These are phyloP conservation scores for Julus scanicus DNA, from an alignment of 2,888 invertebrate species.

Conservation along the genomic window DNA sequence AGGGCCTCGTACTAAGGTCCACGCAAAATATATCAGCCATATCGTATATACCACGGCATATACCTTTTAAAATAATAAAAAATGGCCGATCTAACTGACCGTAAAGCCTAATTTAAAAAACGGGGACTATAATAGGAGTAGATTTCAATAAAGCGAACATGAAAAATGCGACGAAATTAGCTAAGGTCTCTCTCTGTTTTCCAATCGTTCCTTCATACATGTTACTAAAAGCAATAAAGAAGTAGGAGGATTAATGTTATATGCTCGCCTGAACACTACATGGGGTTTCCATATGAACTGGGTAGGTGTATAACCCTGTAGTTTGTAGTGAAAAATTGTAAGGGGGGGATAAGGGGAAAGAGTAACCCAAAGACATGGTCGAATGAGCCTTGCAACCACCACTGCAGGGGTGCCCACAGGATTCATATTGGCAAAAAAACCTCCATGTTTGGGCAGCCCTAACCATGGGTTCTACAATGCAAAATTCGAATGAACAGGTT, in stretches of 20 bases:
- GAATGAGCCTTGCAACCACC: neutral
- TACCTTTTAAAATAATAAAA: slow-evolving; percentile 14
- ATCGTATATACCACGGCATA: neutral
- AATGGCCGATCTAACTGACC: slow-evolving; percentile 41
- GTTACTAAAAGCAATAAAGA: slow-evolving; percentile 50
- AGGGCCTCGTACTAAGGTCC: neutral
- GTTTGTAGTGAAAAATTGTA: neutral
- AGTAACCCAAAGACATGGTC: neutral
- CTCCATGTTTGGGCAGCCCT: neutral
- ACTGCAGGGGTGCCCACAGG: neutral
- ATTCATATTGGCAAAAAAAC: neutral
- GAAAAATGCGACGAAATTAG: slow-evolving; percentile 51
- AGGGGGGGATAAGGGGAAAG: neutral
- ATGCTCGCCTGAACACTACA: slow-evolving; percentile 44
- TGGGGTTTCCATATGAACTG: slow-evolving; percentile 29
- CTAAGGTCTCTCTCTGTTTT: slow-evolving; percentile 26
- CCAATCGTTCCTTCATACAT: neutral
- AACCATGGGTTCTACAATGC: neutral
- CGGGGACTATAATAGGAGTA: slow-evolving; percentile 21
- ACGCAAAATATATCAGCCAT: slow-evolving; percentile 25
- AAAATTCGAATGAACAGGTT: no score
- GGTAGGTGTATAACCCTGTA: neutral
- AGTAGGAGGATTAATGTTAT: slow-evolving; percentile 49
- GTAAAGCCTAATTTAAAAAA: slow-evolving; percentile 50
- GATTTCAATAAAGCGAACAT: slow-evolving; percentile 52